Base-by-base conservation (phyloP, 2,113 vertebrate species). In the Heloderma charlesbogerti region DNA sequence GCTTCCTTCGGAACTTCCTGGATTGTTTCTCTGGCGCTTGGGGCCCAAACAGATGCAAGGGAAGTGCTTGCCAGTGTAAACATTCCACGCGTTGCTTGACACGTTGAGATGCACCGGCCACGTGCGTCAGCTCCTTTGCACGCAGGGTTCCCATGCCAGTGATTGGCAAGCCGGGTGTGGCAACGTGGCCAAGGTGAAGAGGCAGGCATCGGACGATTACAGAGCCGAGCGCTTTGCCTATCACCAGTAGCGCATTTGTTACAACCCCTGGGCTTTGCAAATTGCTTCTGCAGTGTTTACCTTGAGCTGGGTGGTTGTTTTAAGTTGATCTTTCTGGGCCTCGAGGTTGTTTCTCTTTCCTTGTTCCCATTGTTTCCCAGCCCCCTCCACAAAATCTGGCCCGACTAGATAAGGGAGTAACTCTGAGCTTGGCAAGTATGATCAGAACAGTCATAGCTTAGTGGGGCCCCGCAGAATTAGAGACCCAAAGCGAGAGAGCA, bases 301-400 rank as follows among this genome's bases (percentile, higher is more conserved):
- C 77, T 29, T 29, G 20, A 25, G 43, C 3, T 8, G 7, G 43
- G 57, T 67, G n/a, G n/a, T 25, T n/a, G n/a, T 57, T 7, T 63
- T 0, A 10, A 6, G 34, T 54, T 40, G 45, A 48, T 10, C 45
- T 15, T 2, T 16, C 45, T 51, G 48, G 12, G 12, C 4, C 6
- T 12, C 57, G 1, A 9, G 25, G 20, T 0, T 34, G n/a, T 4
- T 31, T 13, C 25, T 37, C n/a, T 37, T 29, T 84, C 60, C 37
- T 7, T 0, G n/a, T 10, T 18, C 34, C 1, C 72, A 37, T 27
- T 29, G 3, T 6, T 6, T 8, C 1, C 37, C 25, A 27, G 3
- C 45, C 10, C 27, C 10, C 77, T 27, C 75, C 22, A 2, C 40
- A 18, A 9, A 22, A 40, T 27, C 82, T 27, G 81, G n/a, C n/a